These are phyloP conservation scores for Steinernema hermaphroditum DNA, from an alignment of 2,888 invertebrate genomes.

Conservation along the genomic window DNA sequence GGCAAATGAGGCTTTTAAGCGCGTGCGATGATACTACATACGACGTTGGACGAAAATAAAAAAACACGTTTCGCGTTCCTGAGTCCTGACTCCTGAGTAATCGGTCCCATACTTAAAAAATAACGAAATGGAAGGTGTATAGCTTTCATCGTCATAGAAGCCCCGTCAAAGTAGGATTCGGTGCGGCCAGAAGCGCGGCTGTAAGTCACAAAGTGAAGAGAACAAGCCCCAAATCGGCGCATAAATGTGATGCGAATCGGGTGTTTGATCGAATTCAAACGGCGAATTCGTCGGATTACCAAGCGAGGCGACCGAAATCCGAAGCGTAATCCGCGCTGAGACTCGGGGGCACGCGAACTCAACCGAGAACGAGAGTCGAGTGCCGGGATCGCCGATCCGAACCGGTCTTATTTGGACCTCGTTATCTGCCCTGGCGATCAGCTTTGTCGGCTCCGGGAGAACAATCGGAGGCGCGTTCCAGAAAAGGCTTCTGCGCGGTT, in stretches of 20 bases:
- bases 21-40: no score
- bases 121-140: no score
- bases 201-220: neutral
- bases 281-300: conserved; percentile 17
- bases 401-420: conserved; percentile 19
- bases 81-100: no score
- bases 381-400: neutral
- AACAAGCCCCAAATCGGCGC: neutral
- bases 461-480: neutral
- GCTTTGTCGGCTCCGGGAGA: conserved; percentile 1
- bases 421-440: neutral
- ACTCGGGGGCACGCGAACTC: neutral
- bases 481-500: conserved; percentile 11
- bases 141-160: no score
- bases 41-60: no score
- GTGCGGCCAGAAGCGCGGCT: no score
- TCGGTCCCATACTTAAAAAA: no score
- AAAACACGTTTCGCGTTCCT: no score
- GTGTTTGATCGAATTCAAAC: conserved; percentile 22
- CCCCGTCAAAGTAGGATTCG: no score
- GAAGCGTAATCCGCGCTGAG: neutral
- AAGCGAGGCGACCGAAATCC: conserved; percentile 12
- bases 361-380: neutral
- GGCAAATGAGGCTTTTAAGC: no score
- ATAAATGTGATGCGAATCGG: neutral